Conservation (phyloP, 2,888 invertebrate genomes). For the Parasteatoda lunata region DNA sequence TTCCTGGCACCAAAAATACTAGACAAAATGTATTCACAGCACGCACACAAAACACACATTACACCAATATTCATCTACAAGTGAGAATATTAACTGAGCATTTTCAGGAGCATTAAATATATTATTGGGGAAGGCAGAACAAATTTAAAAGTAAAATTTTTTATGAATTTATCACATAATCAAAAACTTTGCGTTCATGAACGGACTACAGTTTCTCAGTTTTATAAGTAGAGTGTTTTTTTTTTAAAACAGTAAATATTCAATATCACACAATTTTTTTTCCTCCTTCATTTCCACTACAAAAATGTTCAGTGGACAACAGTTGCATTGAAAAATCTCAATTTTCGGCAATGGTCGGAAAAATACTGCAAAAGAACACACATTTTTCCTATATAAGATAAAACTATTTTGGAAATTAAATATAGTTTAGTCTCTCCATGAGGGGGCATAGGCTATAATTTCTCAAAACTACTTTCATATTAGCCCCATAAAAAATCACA, state of each 20-base stretch:
- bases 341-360: constrained; percentile 59
- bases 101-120: constrained; percentile 64
- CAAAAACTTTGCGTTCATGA: constrained; percentile 65
- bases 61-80: constrained; percentile 58
- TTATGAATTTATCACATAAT: constrained; percentile 65
- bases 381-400: constrained; percentile 16
- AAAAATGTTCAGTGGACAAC: constrained; percentile 41
- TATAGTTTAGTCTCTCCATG: constrained; percentile 34
- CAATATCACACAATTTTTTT: constrained; percentile 65
- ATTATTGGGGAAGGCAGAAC: constrained; percentile 56
- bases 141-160: constrained; percentile 51
- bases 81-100: constrained; percentile 59
- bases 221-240: constrained; percentile 64
- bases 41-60: constrained; percentile 58
- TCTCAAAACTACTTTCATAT: constrained; percentile 11
- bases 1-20: constrained; percentile 65
- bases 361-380: constrained; percentile 60
- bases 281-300: constrained; percentile 8
- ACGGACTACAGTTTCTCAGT: constrained; percentile 61
- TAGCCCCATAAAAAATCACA: constrained; percentile 34
- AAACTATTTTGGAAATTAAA: constrained; percentile 40
- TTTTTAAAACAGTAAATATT: constrained; percentile 63
- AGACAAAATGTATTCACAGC: constrained; percentile 61
- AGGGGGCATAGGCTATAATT: constrained; percentile 11
- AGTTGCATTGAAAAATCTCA: constrained; percentile 30